These are phyloP conservation scores for Dryococelus australis DNA, from an alignment of 2,888 invertebrate species.

Conservation along the genomic window DNA sequence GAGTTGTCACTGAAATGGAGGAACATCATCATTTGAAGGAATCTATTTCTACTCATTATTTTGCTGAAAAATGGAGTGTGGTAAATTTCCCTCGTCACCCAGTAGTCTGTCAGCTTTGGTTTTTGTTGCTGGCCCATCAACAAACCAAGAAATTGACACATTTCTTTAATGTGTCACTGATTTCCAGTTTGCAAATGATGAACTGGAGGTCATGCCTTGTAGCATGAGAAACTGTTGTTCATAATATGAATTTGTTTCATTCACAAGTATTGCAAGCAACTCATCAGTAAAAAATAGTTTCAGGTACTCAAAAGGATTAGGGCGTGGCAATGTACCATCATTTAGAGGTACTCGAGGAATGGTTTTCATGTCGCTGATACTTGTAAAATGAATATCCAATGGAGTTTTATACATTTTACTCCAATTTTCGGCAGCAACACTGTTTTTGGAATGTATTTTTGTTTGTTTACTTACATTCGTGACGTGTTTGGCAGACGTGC, in stretches of 20 bases:
- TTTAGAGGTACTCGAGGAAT: not conserved
- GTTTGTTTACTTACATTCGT: not conserved
- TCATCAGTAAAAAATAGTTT: not conserved
- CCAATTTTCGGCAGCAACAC: not conserved
- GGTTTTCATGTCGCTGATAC: not conserved
- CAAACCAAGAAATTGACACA: too few relatives aligned
- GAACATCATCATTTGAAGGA: too few relatives aligned
- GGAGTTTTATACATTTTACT: not conserved
- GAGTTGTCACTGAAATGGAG: too few relatives aligned
- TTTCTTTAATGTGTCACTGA: not conserved
- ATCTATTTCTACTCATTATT: too few relatives aligned
- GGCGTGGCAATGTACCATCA: not conserved
- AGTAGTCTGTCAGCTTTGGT: too few relatives aligned
- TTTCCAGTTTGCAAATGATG: not conserved
- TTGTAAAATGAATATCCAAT: not conserved
- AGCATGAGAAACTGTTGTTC: not conserved
- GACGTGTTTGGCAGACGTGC: not conserved
- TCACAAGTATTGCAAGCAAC: not conserved
- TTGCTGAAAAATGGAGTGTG: not conserved
- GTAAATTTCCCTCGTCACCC: too few relatives aligned
- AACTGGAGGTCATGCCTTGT: not conserved
- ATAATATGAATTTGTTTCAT: not conserved
- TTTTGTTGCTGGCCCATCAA: too few relatives aligned
- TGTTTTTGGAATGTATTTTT: not conserved
- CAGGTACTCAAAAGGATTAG: not conserved